phyloP scores from a whole-genome alignment of 92 coral and sea anemone genomes.

The Paramuricea clavata region DNA sequence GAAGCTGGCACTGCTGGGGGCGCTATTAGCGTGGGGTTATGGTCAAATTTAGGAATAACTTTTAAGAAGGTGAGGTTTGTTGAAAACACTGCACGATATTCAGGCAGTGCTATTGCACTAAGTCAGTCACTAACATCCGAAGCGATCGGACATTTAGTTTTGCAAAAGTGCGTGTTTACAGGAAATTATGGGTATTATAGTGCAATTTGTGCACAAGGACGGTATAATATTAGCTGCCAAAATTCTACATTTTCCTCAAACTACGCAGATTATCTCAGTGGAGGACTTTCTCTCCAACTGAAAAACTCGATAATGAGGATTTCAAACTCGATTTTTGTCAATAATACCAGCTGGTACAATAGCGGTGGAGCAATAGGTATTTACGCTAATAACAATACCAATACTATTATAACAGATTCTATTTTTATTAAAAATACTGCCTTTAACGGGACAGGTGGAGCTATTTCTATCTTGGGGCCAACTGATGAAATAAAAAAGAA shows the following conservation, averaged over 20 bases:
- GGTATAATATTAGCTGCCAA: neutral
- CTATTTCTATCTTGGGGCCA: slow-evolving; percentile 35
- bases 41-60: too few relatives aligned
- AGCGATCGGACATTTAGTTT: too few relatives aligned
- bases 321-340: slow-evolving; percentile 5
- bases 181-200: too few relatives aligned
- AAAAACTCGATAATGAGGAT: slow-evolving; percentile 3
- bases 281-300: neutral
- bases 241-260: slow-evolving; percentile 42
- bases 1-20: too few relatives aligned
- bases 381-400: neutral
- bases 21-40: too few relatives aligned
- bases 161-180: too few relatives aligned
- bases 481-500: slow-evolving; percentile 9
- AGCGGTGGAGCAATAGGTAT: slow-evolving; percentile 28
- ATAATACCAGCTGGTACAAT: slow-evolving; percentile 11
- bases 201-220: neutral
- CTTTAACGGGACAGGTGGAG: slow-evolving; percentile 28
- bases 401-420: slow-evolving; percentile 5
- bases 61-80: too few relatives aligned
- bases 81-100: too few relatives aligned
- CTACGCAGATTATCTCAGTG: neutral
- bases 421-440: slow-evolving; percentile 40
- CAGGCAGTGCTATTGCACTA: too few relatives aligned
- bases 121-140: too few relatives aligned